Evolutionary conservation across 1,140 invertebrate species (phyloP), one percentile per base, ranked within the genome.

Genomic region (Pissodes strobi): DNA sequence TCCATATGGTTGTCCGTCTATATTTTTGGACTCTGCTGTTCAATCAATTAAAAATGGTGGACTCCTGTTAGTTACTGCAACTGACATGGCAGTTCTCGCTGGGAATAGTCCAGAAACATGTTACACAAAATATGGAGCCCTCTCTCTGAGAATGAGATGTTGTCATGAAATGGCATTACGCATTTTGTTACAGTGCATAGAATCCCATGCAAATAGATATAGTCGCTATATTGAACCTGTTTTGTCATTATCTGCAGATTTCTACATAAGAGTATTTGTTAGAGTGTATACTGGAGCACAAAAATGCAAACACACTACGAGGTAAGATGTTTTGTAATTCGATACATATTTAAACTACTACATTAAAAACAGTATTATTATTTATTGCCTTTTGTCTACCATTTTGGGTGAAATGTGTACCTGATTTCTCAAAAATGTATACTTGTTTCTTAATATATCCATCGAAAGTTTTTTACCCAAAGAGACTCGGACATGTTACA

Each of bases 121-220:
- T 77, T 76, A 79, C 51, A 93, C 88, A 0, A 98, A 98, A 83
- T 99, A 99, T 80, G 96, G 96, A 2, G 86, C 95, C 6, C 82
- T 97, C 56, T 92, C 96, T 1, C 75, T 98, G 6, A 89, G 88
- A 71, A 88, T 87, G 12, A 94, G 92, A 75, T 87, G 86, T 66
- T 99, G 96, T 74, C 97, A 99, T 83, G 98, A 99, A 86, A 90
- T 98, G 85, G 91, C 92, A 4, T 75, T 99, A 6, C 84, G 98
- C 69, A 98, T 99, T 73, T 80, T 98, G 18, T 80, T 99, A 17
- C 91, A 95, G 74, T 87, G 87, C 67, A 91, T 99, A 68, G 92
- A 98, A 69, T 84, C 87, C 0, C 91, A 95, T 75, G 97, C 97
- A 0, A 95, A 91, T 75, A 83, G 92, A 30, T 97, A 99, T 79